phyloP scores from a whole-genome alignment of 2,888 invertebrate species.

The Stenodera caucasica region DNA sequence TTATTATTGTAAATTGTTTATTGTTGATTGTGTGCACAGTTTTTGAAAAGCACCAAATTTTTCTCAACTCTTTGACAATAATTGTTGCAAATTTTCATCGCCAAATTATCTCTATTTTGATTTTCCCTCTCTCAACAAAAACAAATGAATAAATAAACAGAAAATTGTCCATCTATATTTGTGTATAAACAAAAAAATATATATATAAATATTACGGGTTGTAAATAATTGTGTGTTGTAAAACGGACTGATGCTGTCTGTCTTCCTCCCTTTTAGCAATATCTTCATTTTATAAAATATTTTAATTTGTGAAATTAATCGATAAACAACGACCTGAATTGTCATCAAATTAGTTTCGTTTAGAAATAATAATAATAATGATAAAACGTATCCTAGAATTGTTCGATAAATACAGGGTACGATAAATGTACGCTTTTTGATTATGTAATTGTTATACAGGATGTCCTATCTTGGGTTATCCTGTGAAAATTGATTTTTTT shows the following conservation, averaged over 20 bases:
- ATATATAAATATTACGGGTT: conserved; percentile 47
- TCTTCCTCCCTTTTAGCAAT: conserved; percentile 53
- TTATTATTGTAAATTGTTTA: background rate
- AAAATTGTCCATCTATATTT: conserved; percentile 18
- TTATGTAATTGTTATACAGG: background rate
- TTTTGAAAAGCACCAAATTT: background rate
- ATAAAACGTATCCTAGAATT: background rate
- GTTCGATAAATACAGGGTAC: background rate
- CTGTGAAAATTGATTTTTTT: too few species aligned
- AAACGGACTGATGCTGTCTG: conserved; percentile 52
- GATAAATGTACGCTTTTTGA: conserved; percentile 1
- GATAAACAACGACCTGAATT: conserved; percentile 31
- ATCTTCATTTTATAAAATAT: conserved; percentile 27
- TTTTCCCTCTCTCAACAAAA: background rate
- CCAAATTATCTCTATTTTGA: background rate
- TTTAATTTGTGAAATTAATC: conserved; percentile 9
- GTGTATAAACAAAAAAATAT: conserved; percentile 42
- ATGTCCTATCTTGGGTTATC: background rate
- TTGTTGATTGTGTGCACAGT: conserved; percentile 1
- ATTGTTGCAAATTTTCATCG: conserved; percentile 2
- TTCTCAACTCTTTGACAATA: conserved; percentile 8
- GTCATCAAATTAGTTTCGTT: background rate
- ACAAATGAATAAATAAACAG: too few species aligned
- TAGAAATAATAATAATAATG: background rate
- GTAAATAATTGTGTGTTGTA: conserved; percentile 47